A percentile compares a stretch with the other conserved stretches of the same genome.
These are phyloP conservation scores for Yponomeuta malinellus DNA, from an alignment of 2,888 invertebrate genomes.

Conservation along the genomic window DNA sequence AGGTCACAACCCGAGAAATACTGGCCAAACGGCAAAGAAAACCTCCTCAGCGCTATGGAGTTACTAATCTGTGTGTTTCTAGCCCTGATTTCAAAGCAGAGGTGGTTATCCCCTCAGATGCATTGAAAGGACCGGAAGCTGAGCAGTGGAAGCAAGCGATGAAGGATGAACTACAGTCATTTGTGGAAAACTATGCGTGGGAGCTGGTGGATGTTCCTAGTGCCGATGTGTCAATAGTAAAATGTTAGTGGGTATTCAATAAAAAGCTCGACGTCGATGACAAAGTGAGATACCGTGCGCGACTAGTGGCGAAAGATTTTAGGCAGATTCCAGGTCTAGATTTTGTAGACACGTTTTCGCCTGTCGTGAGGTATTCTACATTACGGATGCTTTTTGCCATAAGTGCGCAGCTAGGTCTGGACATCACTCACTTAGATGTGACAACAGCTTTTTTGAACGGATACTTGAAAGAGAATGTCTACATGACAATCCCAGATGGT, in stretches of 20 bases:
- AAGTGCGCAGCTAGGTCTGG: slow-evolving; percentile 15
- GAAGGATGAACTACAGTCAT: slow-evolving; percentile 10
- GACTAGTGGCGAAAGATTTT: slow-evolving; percentile 15
- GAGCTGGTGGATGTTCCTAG: slow-evolving; percentile 2
- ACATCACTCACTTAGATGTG: neutral
- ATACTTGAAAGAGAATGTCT: neutral
- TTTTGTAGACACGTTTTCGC: slow-evolving; percentile 13
- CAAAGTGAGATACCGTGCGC: slow-evolving; percentile 13
- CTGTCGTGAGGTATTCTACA: slow-evolving; percentile 13
- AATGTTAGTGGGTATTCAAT: slow-evolving; percentile 16
- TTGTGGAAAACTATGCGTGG: slow-evolving; percentile 9
- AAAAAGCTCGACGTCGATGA: slow-evolving; percentile 14
- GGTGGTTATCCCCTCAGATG: neutral
- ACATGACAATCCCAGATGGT: slow-evolving; percentile 10
- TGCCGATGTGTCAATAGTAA: neutral
- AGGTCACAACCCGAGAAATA: neutral
- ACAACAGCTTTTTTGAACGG: slow-evolving; percentile 14
- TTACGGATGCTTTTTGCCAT: slow-evolving; percentile 9
- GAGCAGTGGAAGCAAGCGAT: neutral
- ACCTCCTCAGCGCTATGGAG: neutral
- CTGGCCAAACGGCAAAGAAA: neutral
- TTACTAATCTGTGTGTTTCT: neutral
- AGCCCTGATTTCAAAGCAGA: neutral
- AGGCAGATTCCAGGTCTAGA: slow-evolving; percentile 12
- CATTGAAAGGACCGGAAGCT: slow-evolving; percentile 8